Percentiles rank a stretch among this genome's conserved stretches.
These are phyloP conservation scores for Irena cyanogastra DNA, from an alignment of 2,113 vertebrate genomes.

Conservation along the genomic window DNA sequence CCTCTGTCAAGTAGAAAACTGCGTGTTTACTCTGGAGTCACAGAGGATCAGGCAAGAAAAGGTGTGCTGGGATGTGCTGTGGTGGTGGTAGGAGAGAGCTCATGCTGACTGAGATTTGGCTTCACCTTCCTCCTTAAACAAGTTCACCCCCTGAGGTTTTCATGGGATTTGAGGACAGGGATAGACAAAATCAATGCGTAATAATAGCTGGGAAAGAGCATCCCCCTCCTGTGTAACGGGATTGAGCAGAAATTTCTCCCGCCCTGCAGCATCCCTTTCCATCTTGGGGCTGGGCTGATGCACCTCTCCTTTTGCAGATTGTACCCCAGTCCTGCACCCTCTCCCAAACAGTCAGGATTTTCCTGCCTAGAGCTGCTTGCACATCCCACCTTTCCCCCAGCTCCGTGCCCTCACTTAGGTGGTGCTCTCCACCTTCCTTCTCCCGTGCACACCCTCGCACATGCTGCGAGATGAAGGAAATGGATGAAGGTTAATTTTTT, in stretches of 20 bases:
- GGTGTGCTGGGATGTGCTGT: background rate
- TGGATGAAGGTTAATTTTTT: slow-evolving; percentile 70
- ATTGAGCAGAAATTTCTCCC: background rate
- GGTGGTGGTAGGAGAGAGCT: background rate
- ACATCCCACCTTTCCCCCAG: background rate
- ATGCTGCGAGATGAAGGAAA: slow-evolving; percentile 37
- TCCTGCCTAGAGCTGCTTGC: fast-evolving
- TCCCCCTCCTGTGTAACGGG: background rate
- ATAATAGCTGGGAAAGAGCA: background rate
- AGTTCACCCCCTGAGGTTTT: background rate
- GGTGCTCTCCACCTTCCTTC: background rate
- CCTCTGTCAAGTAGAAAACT: background rate
- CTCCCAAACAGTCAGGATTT: background rate
- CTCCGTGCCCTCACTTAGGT: background rate
- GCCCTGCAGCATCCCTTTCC: background rate
- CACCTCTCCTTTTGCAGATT: background rate
- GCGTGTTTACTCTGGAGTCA: fast-evolving
- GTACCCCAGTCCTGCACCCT: background rate
- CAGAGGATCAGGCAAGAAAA: background rate
- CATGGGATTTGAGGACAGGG: background rate
- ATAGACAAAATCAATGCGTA: background rate
- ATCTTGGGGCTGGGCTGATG: fast-evolving
- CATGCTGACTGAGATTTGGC: background rate
- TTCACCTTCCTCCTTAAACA: background rate
- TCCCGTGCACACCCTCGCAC: background rate